phyloP scores from a whole-genome alignment of 2,797 vertebrate species.

The Melanotaenia boesemani region DNA sequence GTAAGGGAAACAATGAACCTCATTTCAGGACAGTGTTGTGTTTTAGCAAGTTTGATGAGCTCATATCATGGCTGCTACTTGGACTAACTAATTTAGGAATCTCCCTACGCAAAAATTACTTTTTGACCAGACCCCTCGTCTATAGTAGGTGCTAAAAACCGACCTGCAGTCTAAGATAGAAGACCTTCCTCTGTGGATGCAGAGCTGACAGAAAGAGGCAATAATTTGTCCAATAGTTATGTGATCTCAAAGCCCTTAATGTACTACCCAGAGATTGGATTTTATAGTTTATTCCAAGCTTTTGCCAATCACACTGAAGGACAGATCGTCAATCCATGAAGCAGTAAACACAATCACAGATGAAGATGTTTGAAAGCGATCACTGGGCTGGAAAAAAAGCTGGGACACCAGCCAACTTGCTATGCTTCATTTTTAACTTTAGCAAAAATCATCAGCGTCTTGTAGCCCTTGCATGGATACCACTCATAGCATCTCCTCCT shows the following conservation, averaged over 20 bases:
- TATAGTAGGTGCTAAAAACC: background rate
- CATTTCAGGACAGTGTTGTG: background rate
- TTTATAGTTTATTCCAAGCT: background rate
- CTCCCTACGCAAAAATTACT: background rate
- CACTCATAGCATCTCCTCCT: background rate
- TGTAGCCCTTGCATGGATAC: background rate
- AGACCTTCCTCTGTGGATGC: background rate
- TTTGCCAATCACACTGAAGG: slow-evolving; percentile 4
- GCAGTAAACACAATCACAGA: slow-evolving; percentile 4
- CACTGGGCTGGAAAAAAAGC: slow-evolving; percentile 1
- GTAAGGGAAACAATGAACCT: background rate
- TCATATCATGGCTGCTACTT: background rate
- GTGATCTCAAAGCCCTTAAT: slow-evolving; percentile 4
- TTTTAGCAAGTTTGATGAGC: background rate
- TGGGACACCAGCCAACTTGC: slow-evolving; percentile 6
- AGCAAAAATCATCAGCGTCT: background rate
- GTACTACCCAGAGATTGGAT: background rate
- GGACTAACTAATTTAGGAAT: background rate
- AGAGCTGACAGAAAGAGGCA: background rate
- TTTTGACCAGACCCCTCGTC: background rate
- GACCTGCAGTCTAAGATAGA: background rate
- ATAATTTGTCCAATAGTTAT: background rate
- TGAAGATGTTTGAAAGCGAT: slow-evolving; percentile 5
- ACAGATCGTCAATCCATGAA: slow-evolving; percentile 5
- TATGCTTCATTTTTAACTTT: slow-evolving; percentile 8